Conservation (phyloP, 2,888 invertebrate species). For the Meliscaeva auricollis region DNA sequence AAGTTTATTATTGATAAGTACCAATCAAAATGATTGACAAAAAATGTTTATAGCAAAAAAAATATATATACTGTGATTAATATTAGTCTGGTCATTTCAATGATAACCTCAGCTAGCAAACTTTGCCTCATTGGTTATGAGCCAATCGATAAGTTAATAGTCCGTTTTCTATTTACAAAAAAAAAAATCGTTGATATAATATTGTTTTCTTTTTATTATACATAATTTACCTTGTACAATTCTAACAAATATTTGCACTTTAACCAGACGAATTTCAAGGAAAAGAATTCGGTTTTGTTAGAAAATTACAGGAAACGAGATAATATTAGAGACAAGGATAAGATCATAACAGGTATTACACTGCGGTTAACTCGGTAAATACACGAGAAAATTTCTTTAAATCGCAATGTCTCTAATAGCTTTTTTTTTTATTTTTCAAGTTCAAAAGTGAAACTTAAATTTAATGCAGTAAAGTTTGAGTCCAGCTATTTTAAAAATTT, state of each 20-base stretch:
- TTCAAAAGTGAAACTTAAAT: no score
- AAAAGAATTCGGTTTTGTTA: neutral
- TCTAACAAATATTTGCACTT: neutral
- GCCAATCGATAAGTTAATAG: conserved; percentile 7
- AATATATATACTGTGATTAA: conserved; percentile 3
- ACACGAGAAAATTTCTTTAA: no score
- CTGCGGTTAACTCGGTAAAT: no score
- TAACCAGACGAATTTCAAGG: neutral
- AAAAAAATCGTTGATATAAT: no score
- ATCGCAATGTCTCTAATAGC: no score
- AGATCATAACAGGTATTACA: neutral
- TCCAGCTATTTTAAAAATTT: no score
- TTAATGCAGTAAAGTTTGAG: no score
- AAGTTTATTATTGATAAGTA: conserved; percentile 15
- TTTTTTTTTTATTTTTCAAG: no score
- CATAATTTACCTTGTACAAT: no score
- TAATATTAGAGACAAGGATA: neutral
- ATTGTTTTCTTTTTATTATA: no score
- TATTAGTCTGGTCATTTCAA: conserved; percentile 15
- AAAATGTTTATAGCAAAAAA: neutral
- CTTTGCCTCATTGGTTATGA: conserved; percentile 26
- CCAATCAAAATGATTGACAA: conserved; percentile 2
- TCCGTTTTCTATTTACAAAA: neutral
- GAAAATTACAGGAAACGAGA: neutral
- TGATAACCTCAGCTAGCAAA: conserved; percentile 15